Evolutionary conservation across 53 echinoderm and acorn worm species (phyloP).

Genomic region (Echinometra lucunter): DNA sequence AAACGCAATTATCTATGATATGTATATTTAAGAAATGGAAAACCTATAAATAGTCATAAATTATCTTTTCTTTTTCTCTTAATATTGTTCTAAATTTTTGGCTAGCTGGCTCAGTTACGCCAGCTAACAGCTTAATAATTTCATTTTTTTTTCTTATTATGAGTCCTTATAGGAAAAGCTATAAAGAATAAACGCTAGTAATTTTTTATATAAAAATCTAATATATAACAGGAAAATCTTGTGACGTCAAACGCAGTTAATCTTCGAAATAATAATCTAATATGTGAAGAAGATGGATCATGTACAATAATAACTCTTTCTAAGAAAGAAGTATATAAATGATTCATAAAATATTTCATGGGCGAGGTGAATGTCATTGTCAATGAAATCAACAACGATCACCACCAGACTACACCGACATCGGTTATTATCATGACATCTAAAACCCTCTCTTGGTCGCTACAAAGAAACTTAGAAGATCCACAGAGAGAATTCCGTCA

Average conservation of each 20-base stretch:
- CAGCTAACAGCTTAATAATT: no score
- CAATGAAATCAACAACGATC: neutral
- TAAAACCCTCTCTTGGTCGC: neutral
- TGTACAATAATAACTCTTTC: neutral
- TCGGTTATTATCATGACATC: neutral
- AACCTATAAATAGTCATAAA: no score
- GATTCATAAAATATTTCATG: neutral
- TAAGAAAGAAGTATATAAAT: neutral
- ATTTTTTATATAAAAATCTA: no score
- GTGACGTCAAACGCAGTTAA: constrained; percentile 14
- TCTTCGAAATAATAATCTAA: neutral
- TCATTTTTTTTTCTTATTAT: no score
- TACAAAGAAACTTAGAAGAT: neutral
- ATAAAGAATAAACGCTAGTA: no score
- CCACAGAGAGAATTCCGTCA: neutral
- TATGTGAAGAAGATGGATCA: neutral
- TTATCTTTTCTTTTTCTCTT: no score
- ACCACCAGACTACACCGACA: neutral
- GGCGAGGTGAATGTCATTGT: neutral
- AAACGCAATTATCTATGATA: no score
- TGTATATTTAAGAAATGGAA: no score
- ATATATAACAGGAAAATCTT: neutral
- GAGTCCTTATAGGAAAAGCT: no score
- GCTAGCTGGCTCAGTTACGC: no score
- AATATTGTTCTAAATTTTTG: no score